Conservation (phyloP, 1,140 invertebrate species). For the Leptoteleia sp. region DNA sequence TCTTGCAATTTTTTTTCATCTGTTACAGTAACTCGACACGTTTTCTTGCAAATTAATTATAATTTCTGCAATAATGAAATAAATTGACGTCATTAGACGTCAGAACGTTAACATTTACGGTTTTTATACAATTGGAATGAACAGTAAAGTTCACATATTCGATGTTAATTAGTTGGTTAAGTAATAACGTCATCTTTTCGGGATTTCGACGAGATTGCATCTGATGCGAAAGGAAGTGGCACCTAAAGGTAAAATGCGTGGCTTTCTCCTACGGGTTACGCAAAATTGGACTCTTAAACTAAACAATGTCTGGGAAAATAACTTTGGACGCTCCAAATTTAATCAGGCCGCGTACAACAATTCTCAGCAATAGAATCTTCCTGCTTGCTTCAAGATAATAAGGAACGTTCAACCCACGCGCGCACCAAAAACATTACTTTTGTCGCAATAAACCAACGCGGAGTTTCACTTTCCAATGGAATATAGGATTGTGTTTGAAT, state of each 20-base stretch:
- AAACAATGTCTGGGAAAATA: slow-evolving; percentile 64
- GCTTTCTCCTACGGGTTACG: slow-evolving; percentile 58
- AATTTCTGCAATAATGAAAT: neutral
- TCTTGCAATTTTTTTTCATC: neutral
- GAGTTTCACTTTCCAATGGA: slow-evolving; percentile 22
- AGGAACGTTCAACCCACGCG: slow-evolving; percentile 47
- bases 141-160: slow-evolving; percentile 37
- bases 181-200: slow-evolving; percentile 38
- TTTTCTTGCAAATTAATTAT: neutral
- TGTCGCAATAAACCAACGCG: slow-evolving; percentile 18
- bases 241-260: slow-evolving; percentile 19
- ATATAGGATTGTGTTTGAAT: slow-evolving; percentile 26
- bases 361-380: slow-evolving; percentile 52
- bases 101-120: slow-evolving; percentile 8
- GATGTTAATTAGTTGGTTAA: slow-evolving; percentile 24
- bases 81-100: neutral
- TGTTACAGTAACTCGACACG: neutral
- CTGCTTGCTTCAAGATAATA: slow-evolving; percentile 39
- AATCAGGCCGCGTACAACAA: slow-evolving; percentile 48
- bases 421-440: slow-evolving; percentile 30
- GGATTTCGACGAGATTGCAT: slow-evolving; percentile 30
- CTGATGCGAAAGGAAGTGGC: slow-evolving; percentile 55
- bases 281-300: slow-evolving; percentile 59
- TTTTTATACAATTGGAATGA: slow-evolving; percentile 7
- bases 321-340: slow-evolving; percentile 41